Evolutionary conservation across 2,888 invertebrate genomes (phyloP).

Genomic region (Corythucha ciliata): DNA sequence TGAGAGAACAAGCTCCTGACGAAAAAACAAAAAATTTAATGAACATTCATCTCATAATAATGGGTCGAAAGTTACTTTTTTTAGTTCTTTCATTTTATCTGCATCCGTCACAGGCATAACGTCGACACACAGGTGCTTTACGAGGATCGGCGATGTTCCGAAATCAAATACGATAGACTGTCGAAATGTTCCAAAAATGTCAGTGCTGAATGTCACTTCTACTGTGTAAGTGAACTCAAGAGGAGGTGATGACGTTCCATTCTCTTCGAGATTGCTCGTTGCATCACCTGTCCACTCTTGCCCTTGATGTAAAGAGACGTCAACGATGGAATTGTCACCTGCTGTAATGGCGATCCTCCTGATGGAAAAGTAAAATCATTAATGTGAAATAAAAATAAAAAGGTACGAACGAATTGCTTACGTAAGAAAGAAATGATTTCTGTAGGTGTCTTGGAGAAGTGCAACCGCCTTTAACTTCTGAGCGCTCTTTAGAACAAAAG

Average conservation of each 20-base stretch:
- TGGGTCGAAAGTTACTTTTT: conserved; percentile 43
- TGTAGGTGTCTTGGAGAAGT: conserved; percentile 58
- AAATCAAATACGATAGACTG: conserved; percentile 70
- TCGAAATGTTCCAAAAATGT: conserved; percentile 61
- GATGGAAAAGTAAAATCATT: conserved; percentile 1
- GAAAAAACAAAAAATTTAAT: conserved; percentile 16
- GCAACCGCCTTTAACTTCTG: conserved; percentile 52
- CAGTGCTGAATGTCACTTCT: conserved; percentile 53
- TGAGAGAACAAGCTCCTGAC: conserved; percentile 46
- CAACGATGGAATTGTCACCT: conserved; percentile 33
- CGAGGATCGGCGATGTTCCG: conserved; percentile 53
- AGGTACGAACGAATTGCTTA: conserved; percentile 38
- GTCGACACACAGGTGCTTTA: conserved; percentile 63
- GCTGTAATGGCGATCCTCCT: conserved; percentile 11
- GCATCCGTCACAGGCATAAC: conserved; percentile 60
- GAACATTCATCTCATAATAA: conserved; percentile 1
- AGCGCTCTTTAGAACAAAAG: conserved; percentile 48
- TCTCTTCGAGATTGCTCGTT: conserved; percentile 24
- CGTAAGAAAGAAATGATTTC: conserved; percentile 56
- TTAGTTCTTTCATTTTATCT: conserved; percentile 54
- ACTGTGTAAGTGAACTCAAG: conserved; percentile 43
- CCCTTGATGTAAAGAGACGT: conserved; percentile 45
- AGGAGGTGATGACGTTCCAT: conserved; percentile 19
- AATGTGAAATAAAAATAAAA: neutral
- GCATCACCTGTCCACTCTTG: conserved; percentile 45